Evolutionary conservation across 2,113 vertebrate genomes (phyloP).

Genomic region (Emberiza fucata): DNA sequence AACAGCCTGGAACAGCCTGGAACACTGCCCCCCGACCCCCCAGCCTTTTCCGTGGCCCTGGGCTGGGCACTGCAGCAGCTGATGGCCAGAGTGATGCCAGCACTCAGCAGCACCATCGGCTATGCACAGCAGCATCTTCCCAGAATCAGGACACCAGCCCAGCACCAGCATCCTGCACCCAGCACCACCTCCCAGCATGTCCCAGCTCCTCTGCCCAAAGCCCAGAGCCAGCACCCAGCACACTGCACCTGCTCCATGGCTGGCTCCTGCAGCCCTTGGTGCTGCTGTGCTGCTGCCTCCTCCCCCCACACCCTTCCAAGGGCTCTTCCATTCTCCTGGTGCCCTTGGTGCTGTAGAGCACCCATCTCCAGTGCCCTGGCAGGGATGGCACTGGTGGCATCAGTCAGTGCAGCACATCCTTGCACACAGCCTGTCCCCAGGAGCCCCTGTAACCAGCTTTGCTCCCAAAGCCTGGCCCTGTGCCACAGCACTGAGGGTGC

Average conservation of each 20-base stretch:
- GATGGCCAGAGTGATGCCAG: neutral
- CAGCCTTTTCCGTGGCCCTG: neutral
- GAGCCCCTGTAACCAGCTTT: neutral
- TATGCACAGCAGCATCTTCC: neutral
- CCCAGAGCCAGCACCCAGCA: neutral
- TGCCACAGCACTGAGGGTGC: neutral
- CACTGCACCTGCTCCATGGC: neutral
- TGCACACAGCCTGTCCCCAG: neutral
- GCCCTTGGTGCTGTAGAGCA: neutral
- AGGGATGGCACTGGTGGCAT: neutral
- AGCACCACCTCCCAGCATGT: neutral
- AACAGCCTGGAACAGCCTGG: neutral
- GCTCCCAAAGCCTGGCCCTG: neutral
- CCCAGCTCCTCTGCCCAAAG: neutral
- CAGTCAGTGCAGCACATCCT: neutral
- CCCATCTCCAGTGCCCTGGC: neutral
- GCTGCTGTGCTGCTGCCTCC: neutral
- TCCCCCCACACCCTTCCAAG: neutral
- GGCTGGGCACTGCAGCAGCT: neutral
- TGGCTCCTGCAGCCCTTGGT: neutral
- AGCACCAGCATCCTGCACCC: neutral
- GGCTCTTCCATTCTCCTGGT: neutral
- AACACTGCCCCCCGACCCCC: fast-evolving
- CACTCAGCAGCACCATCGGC: neutral
- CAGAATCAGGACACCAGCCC: neutral